Base-by-base conservation (phyloP, 64 coral and sea anemone genomes). In the Hydrozoanthus tunicans region DNA sequence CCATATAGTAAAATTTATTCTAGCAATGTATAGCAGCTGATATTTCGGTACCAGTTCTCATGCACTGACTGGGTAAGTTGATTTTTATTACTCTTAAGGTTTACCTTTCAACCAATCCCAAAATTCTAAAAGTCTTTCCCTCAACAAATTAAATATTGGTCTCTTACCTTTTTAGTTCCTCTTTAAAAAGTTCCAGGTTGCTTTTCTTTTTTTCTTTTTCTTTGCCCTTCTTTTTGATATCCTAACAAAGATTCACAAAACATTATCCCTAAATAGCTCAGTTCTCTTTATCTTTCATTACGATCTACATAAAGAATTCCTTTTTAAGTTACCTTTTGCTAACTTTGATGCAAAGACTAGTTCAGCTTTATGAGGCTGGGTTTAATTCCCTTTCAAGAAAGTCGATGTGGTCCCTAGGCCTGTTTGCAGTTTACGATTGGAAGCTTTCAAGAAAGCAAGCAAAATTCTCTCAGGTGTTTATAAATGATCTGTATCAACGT, bases 121-220 rank as follows among this genome's bases (percentile, higher is more conserved):
- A 20, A 20, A 20, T 20, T 20, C 20, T 20, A 20, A 20, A 20
- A 20, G 20, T 20, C 20, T 20, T 20, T 20, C 20, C 20, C 20
- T 20, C 20, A 20, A 20, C 20, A 20, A 20, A 0, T 43, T 43
- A 43, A 43, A 43, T 43, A 43, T 43, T 43, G 32, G 32, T 43
- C 32, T 43, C 62, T 82, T 57, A 99, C 97, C 94, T 90, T 88
- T 99, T 99, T 61, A 99, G 79, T 82, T 99, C 97, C 86, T 99
- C 97, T 90, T 99, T 99, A 92, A 99, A 99, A 3, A 99, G 85
- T 90, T 99, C 97, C 77, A 99, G 86, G 86, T 99, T 99, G 73
- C 97, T 99, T 72, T 99, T 99, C 90, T 99, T 99, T 72, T 99
- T 99, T 83, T 99, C 94, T 64, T 99, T 99, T 56, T 99, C 97